Base-by-base conservation (phyloP, 2,113 vertebrate genomes). In the Apteryx mantelli region DNA sequence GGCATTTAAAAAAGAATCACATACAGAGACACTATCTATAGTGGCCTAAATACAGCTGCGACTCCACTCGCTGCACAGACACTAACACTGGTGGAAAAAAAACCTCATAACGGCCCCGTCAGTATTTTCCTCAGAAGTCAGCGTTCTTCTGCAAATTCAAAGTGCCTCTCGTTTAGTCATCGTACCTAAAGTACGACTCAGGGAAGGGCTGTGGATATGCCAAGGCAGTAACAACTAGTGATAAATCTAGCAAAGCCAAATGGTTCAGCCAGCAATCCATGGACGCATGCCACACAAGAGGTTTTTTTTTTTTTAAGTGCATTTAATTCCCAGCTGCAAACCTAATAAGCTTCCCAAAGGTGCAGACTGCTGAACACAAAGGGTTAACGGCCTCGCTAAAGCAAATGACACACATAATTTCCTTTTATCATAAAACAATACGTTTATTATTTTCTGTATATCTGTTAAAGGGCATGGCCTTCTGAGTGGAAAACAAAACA, bases 401-500 rank as follows among this genome's bases (percentile, higher is more conserved):
- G 89, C 95, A 96, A 98, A 93, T 46, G 25, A 96, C 92, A 95
- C 92, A 97, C 96, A 97, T 96, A 97, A 98, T 98, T 98, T 98
- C 98, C 97, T 98, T 98, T 98, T 97, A 98, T 98, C 97, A 95
- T 98, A 98, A 99, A 98, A 99, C 98, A 99, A 99, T 98, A 97
- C 97, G 89, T 98, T 98, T 99, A 98, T 98, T 98, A 98, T 98
- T 97, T 98, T 98, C 98, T 98, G 97, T 97, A 58, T 98, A 98
- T 99, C 98, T 99, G 98, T 98, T 97, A 99, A 98, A 99, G 98
- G 99, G 98, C 98, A 98, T 14, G 97, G 98, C 99, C 99, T 98
- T 99, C 97, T 98, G 98, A 98, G 98, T 99, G 99, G 99, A 99
- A 99, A 99, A 99, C 99, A 99, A 99, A 99, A 99, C 98, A 99